Percentiles rank a stretch among this genome's conserved stretches.
phyloP scores from a whole-genome alignment of 1,140 invertebrate genomes.

The Aphelinus certus region DNA sequence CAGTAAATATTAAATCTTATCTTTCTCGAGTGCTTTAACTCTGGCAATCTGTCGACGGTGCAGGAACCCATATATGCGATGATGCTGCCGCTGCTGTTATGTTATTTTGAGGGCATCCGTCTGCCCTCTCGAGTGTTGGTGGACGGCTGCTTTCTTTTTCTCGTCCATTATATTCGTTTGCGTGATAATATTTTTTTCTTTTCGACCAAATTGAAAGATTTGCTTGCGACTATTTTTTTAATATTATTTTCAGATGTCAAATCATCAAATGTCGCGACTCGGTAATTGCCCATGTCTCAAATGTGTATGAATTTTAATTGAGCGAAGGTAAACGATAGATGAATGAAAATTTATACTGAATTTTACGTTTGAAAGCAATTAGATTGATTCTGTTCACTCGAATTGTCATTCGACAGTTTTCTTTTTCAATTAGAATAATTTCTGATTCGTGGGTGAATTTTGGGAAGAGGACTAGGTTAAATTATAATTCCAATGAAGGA shows the following conservation, averaged over 20 bases:
- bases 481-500: too few relatives aligned
- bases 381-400: too few relatives aligned
- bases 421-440: too few relatives aligned
- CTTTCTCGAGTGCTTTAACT: conserved; percentile 26
- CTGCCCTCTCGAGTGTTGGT: conserved; percentile 1
- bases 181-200: neutral
- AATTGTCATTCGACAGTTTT: too few relatives aligned
- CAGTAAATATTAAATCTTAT: conserved; percentile 36
- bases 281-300: too few relatives aligned
- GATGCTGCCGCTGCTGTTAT: conserved; percentile 22
- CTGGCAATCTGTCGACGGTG: conserved; percentile 30
- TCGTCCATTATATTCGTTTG: conserved; percentile 5
- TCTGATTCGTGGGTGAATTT: too few relatives aligned
- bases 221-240: neutral
- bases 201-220: too few relatives aligned
- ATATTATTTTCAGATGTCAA: neutral
- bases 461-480: too few relatives aligned
- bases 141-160: conserved; percentile 11
- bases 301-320: too few relatives aligned
- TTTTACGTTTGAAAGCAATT: neutral
- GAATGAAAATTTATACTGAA: neutral
- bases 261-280: too few relatives aligned
- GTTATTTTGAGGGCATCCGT: conserved; percentile 33
- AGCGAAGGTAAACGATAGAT: too few relatives aligned
- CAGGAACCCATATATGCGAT: conserved; percentile 1